A percentile compares a stretch with the other conserved stretches of the same genome.
Conservation (phyloP, 2,113 vertebrate species). For the Isurus oxyrinchus region DNA sequence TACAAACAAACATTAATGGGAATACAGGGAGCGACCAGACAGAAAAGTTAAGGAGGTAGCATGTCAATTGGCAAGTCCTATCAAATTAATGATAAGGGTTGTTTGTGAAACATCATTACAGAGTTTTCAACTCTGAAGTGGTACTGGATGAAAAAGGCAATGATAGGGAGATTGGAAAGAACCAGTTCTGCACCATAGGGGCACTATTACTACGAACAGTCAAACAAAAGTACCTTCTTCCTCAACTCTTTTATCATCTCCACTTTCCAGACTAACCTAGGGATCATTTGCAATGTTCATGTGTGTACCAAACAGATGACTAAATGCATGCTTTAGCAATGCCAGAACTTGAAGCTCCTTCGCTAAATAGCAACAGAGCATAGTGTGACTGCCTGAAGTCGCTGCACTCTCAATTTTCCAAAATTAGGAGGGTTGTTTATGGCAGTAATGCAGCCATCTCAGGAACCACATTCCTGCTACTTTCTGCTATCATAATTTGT, state of each 20-base stretch:
- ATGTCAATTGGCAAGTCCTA: neutral
- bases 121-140: too few species aligned
- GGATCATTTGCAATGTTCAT: neutral
- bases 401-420: neutral
- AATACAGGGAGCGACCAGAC: neutral
- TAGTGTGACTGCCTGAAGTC: too few species aligned
- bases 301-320: neutral
- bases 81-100: neutral
- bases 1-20: neutral
- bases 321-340: neutral
- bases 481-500: neutral
- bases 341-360: neutral
- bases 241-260: neutral
- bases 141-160: too few species aligned
- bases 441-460: neutral
- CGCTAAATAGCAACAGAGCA: neutral
- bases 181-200: neutral
- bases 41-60: too few species aligned
- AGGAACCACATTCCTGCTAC: neutral
- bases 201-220: neutral
- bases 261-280: neutral
- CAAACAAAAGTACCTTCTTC: neutral
- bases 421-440: neutral
- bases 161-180: neutral
- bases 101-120: too few species aligned